These are phyloP conservation scores for Chloropsis hardwickii DNA, from an alignment of 2,113 vertebrate species.

Conservation along the genomic window DNA sequence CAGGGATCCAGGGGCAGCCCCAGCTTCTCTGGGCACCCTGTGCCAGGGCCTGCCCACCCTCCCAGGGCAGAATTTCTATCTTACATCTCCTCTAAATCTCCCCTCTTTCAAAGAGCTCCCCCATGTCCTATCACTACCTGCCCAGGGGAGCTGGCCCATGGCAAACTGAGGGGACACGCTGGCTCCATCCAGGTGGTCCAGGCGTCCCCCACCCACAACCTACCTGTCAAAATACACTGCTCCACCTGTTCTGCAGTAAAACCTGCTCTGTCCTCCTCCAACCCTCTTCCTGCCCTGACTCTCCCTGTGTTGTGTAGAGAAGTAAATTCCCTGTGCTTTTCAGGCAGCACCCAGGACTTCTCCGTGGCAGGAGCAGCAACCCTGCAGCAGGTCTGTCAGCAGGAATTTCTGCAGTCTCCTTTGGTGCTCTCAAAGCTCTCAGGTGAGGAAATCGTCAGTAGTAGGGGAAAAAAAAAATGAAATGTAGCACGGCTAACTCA, in stretches of 20 bases:
- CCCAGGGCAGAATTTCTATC: not conserved
- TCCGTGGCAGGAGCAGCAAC: rapidly evolving
- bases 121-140: not conserved
- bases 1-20: not conserved
- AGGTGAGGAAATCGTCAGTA: not conserved
- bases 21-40: not conserved
- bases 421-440: not conserved
- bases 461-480: not conserved
- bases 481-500: not conserved
- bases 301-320: rapidly evolving
- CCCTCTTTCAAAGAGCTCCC: not conserved
- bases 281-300: not conserved
- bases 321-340: not conserved
- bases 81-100: not conserved
- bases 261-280: not conserved
- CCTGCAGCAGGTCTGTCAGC: not conserved
- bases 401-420: not conserved
- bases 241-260: not conserved
- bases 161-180: rapidly evolving
- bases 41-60: not conserved
- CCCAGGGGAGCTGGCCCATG: not conserved
- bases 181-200: not conserved
- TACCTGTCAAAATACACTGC: not conserved
- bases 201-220: not conserved
- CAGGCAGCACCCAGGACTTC: not conserved